A percentile compares a stretch with the other conserved stretches of the same genome.
Evolutionary conservation across 2,113 vertebrate genomes (phyloP).

Genomic region (Gavia stellata): DNA sequence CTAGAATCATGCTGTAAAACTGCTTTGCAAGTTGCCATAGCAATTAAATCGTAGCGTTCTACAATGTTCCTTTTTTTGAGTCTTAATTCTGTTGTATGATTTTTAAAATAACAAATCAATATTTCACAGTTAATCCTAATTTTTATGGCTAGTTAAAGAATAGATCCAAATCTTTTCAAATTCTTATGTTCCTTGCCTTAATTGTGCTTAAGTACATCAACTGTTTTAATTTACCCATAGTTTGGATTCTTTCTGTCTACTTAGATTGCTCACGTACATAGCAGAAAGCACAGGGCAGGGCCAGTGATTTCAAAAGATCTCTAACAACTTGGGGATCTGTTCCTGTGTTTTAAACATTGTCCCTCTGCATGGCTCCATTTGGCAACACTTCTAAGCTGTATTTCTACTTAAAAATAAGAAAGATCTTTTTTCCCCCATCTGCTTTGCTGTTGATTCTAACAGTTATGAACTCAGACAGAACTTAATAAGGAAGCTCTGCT

Average conservation of each 20-base stretch:
- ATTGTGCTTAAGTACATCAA: not conserved
- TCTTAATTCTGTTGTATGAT: conserved; percentile 1
- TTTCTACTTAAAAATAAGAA: not conserved
- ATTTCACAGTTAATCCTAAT: not conserved
- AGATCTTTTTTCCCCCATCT: not conserved
- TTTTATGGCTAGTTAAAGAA: not conserved
- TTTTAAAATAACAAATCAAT: conserved; percentile 33
- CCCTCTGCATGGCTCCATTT: not conserved
- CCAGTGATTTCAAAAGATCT: not conserved
- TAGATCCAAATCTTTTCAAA: not conserved
- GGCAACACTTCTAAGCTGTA: not conserved
- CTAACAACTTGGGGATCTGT: not conserved
- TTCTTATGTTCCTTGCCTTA: not conserved
- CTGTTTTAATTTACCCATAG: not conserved
- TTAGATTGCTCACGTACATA: not conserved
- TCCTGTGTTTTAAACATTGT: not conserved
- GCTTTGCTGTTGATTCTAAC: not conserved
- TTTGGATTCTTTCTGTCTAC: not conserved
- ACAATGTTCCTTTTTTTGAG: not conserved
- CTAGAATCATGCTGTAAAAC: conserved; percentile 46
- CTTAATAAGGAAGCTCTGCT: not conserved
- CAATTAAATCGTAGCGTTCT: conserved; percentile 12
- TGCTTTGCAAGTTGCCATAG: conserved; percentile 52
- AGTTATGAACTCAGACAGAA: not conserved
- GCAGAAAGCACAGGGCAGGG: not conserved